Conservation (phyloP, 2,113 vertebrate genomes). For the Gulo gulo region DNA sequence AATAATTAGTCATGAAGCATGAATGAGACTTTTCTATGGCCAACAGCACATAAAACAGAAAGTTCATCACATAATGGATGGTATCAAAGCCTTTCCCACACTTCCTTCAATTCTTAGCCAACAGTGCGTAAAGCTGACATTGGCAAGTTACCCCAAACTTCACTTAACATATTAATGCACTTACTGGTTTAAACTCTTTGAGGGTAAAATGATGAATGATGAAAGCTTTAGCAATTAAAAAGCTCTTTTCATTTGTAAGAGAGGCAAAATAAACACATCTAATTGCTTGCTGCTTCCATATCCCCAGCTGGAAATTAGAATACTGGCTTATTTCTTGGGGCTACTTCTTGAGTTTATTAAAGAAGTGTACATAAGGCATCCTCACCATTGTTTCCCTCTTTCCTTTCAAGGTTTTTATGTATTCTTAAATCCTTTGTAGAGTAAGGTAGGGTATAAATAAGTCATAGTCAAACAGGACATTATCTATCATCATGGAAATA, state of each 20-base stretch:
- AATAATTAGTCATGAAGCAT: conserved; percentile 45
- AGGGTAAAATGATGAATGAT: conserved; percentile 22
- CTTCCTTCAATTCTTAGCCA: background rate
- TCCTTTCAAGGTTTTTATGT: background rate
- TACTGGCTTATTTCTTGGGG: conserved; percentile 1
- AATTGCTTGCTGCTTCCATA: conserved; percentile 26
- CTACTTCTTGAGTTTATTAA: background rate
- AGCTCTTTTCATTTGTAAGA: conserved; percentile 34
- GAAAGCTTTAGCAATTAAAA: conserved; percentile 35
- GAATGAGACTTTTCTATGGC: background rate
- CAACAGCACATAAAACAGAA: background rate
- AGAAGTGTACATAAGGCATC: background rate
- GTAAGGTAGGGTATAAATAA: background rate
- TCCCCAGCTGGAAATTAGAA: conserved; percentile 21
- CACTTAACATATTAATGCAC: background rate
- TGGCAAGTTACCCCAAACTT: conserved; percentile 1
- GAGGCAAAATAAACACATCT: background rate
- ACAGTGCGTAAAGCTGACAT: background rate
- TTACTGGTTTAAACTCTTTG: conserved; percentile 12
- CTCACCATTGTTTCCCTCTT: background rate
- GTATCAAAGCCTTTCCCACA: background rate
- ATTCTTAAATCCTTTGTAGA: background rate
- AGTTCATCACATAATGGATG: background rate
- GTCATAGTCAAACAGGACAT: background rate
- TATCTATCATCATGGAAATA: background rate